Evolutionary conservation across 2,888 invertebrate species (phyloP).

Genomic region (Pegoplata infirma): DNA sequence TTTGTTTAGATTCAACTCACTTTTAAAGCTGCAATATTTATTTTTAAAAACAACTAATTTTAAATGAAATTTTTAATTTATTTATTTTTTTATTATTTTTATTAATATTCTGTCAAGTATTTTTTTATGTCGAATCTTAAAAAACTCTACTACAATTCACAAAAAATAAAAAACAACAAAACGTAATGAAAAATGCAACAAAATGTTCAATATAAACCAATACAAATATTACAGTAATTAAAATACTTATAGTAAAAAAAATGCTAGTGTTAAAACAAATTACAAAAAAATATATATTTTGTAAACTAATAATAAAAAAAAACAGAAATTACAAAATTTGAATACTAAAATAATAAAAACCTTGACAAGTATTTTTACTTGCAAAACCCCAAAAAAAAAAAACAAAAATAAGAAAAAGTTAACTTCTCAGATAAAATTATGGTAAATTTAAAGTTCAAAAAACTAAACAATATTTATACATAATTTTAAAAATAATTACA

Average conservation of each 20-base stretch:
- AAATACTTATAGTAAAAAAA: slow-evolving; percentile 36
- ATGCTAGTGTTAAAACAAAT: slow-evolving; percentile 42
- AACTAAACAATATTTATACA: slow-evolving; percentile 62
- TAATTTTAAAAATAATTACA: slow-evolving; percentile 22
- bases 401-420: slow-evolving; percentile 33
- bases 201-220: slow-evolving; percentile 60
- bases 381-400: slow-evolving; percentile 7
- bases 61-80: neutral
- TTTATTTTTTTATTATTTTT: no score
- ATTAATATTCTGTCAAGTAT: slow-evolving; percentile 35
- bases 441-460: slow-evolving; percentile 62
- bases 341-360: slow-evolving; percentile 9
- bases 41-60: slow-evolving; percentile 1
- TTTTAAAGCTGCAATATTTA: neutral
- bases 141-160: slow-evolving; percentile 22
- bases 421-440: slow-evolving; percentile 63
- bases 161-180: slow-evolving; percentile 63
- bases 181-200: slow-evolving; percentile 61
- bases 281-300: slow-evolving; percentile 47
- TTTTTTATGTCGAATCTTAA: slow-evolving; percentile 35
- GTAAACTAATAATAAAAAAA: slow-evolving; percentile 32
- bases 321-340: slow-evolving; percentile 26
- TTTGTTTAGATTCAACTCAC: neutral
- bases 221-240: slow-evolving; percentile 42
- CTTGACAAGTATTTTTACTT: slow-evolving; percentile 25